Percentiles rank a stretch among this genome's conserved stretches.
Evolutionary conservation across 2,113 vertebrate species (phyloP).

Genomic region (Eleginops maclovinus): DNA sequence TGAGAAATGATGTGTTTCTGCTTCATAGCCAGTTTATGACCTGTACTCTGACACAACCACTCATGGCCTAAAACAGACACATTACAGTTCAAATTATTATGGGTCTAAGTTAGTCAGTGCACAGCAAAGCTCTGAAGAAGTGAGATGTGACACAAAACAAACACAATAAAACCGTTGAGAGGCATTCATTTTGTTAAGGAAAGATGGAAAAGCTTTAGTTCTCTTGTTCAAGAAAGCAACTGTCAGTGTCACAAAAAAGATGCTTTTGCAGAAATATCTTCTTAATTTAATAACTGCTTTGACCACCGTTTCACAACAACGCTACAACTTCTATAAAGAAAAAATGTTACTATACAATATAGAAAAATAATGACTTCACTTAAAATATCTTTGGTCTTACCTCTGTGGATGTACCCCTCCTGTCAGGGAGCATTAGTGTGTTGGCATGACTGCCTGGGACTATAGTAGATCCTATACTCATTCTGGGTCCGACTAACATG

Average conservation of each 20-base stretch:
- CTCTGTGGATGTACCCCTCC: conserved; percentile 63
- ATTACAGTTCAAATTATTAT: background rate
- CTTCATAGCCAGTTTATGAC: background rate
- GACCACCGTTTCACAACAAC: background rate
- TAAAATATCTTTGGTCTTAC: conserved; percentile 61
- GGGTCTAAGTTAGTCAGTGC: background rate
- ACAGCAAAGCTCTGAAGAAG: background rate
- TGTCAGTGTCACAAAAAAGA: background rate
- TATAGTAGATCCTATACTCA: conserved; percentile 79
- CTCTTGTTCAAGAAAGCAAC: background rate
- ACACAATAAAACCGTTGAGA: background rate
- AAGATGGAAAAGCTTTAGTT: background rate
- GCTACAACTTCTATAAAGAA: too few relatives aligned
- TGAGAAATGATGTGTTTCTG: background rate
- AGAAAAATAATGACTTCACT: too few relatives aligned
- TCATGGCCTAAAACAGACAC: background rate
- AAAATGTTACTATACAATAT: too few relatives aligned
- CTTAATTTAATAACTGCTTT: background rate
- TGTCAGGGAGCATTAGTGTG: conserved; percentile 74
- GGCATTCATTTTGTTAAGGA: background rate
- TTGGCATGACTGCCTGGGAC: conserved; percentile 75
- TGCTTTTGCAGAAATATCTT: background rate
- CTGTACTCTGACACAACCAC: background rate
- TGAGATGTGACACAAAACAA: background rate
- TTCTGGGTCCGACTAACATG: conserved; percentile 79